phyloP scores from a whole-genome alignment of 2,888 invertebrate genomes.

The Abrostola tripartita region DNA sequence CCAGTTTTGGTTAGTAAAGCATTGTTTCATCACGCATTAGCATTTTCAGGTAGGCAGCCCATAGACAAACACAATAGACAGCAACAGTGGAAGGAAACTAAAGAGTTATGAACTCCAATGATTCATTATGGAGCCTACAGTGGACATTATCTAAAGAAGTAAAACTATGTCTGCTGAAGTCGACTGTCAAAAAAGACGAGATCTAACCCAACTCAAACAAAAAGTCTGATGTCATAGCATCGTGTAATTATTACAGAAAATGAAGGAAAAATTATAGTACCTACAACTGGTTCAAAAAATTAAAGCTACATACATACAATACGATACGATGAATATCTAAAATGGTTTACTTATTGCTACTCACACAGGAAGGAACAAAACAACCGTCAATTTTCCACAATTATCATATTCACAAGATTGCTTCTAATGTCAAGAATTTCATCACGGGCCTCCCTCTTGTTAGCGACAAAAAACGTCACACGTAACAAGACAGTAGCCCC shows the following conservation, averaged over 20 bases:
- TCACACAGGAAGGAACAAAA: constrained; percentile 48
- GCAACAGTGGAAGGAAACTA: too few relatives aligned
- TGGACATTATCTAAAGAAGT: too few relatives aligned
- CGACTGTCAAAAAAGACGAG: too few relatives aligned
- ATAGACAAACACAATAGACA: too few relatives aligned
- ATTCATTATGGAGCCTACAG: too few relatives aligned
- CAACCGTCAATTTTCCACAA: constrained; percentile 53
- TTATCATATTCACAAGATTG: constrained; percentile 64
- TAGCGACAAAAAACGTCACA: constrained; percentile 67
- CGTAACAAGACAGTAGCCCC: constrained; percentile 82
- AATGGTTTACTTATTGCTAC: constrained; percentile 50
- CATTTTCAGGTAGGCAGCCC: too few relatives aligned
- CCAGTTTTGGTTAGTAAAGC: too few relatives aligned
- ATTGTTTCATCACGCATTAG: too few relatives aligned
- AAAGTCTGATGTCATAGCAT: background rate
- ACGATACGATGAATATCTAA: constrained; percentile 17
- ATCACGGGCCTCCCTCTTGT: constrained; percentile 64
- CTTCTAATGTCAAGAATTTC: constrained; percentile 66
- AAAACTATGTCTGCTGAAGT: too few relatives aligned
- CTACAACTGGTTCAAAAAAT: background rate
- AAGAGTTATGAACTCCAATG: too few relatives aligned
- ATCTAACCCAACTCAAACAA: too few relatives aligned
- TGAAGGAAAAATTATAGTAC: background rate
- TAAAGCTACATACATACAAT: constrained; percentile 12
- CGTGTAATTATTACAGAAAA: background rate